Base-by-base conservation (phyloP, 2,797 vertebrate genomes). In the Mallotus villosus region DNA sequence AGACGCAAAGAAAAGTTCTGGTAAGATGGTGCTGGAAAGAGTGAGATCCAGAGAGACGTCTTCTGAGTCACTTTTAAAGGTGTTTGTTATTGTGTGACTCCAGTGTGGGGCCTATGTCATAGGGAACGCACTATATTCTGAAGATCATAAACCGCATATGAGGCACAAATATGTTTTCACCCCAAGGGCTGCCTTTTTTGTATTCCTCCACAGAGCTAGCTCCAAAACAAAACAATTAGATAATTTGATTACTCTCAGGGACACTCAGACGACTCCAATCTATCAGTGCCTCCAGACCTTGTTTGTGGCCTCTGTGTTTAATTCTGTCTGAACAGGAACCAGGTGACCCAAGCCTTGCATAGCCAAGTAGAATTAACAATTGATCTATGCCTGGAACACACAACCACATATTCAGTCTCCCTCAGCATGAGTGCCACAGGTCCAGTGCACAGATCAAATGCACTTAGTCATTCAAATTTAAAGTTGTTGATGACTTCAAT, bases 181-280 rank as follows among this genome's bases (percentile, higher is more conserved):
- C 62, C 27, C 29, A 16, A 24, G 34, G 21, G 59, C 46, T 63
- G 53, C 19, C 64, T 55, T 70, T 70, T 72, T 74, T 29, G 12
- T 46, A 51, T 19, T 27, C 64, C 41, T 29, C 64, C 41, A 61
- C 65, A 34, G 55, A 72, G 63, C 51, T 55, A 63, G 34, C 64
- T 69, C 41, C 60, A 73, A 75, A 77, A 69, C 51, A 77, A 76
- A 74, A 69, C 61, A 69, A 74, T 71, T 80, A 70, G 58, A 83
- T 73, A 19, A 75, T 83, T 78, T 70, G 72, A 76, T 82, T 82
- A 76, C 72, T 78, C 65, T 64, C 73, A 71, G 72, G 63, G 73
- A 73, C 67, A 71, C 69, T 75, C 32, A 62, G 72, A 67, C 60
- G 67, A 62, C 61, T 74, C 27, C 21, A 74, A 69, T 79, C 64